Evolutionary conservation across 2,888 invertebrate genomes (phyloP).

Genomic region (Ypsolopha sequella): DNA sequence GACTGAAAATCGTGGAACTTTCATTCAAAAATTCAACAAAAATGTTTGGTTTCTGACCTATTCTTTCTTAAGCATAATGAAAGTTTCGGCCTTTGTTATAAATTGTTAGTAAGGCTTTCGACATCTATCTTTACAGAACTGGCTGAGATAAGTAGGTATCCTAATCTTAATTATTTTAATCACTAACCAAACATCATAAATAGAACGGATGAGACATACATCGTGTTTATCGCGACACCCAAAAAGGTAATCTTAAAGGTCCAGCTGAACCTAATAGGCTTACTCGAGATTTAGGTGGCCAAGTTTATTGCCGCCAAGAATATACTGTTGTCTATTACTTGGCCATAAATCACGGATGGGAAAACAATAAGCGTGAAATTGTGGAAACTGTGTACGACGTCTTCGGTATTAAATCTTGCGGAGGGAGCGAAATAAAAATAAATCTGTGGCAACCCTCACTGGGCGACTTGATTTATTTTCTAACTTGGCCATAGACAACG

Average conservation of each 20-base stretch:
- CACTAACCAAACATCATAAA: too few relatives aligned
- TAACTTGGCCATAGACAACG: conserved; percentile 8
- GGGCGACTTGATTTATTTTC: conserved; percentile 56
- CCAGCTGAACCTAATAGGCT: conserved; percentile 43
- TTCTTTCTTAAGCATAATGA: too few relatives aligned
- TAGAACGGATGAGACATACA: not conserved
- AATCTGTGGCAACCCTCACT: conserved; percentile 53
- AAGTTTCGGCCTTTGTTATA: too few relatives aligned
- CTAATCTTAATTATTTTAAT: too few relatives aligned
- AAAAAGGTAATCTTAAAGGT: conserved; percentile 3
- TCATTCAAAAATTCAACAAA: too few relatives aligned
- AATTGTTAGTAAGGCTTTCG: too few relatives aligned
- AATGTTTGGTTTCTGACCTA: too few relatives aligned
- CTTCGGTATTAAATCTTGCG: conserved; percentile 63
- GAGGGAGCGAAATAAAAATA: conserved; percentile 70
- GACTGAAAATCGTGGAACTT: too few relatives aligned
- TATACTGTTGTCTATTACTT: conserved; percentile 64
- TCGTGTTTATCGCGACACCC: not conserved
- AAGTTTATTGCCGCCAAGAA: conserved; percentile 65
- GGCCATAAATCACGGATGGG: conserved; percentile 68
- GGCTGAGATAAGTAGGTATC: too few relatives aligned
- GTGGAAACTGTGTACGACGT: conserved; percentile 66
- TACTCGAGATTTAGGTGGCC: conserved; percentile 67
- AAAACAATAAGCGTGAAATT: conserved; percentile 72
- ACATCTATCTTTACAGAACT: too few relatives aligned